These are phyloP conservation scores for Cryptotermes secundus DNA, from an alignment of 1,140 invertebrate genomes.

Conservation along the genomic window DNA sequence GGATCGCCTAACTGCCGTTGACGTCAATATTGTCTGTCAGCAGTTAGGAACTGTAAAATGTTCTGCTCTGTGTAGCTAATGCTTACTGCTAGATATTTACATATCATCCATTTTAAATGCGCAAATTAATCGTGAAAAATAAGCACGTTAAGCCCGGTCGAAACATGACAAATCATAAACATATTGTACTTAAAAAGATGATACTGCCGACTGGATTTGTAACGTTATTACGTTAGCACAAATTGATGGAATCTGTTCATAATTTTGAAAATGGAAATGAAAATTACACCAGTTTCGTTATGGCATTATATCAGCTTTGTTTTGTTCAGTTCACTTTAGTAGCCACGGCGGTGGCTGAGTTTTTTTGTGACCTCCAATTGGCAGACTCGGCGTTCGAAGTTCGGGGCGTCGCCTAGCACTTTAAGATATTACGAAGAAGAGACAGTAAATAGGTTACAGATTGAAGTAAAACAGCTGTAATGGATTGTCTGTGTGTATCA, in stretches of 20 bases:
- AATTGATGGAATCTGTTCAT: not conserved
- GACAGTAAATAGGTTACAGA: too few relatives aligned
- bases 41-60: not conserved
- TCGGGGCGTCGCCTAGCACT: too few relatives aligned
- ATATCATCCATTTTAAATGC: not conserved
- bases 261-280: not conserved
- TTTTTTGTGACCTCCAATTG: too few relatives aligned
- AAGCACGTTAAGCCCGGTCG: not conserved
- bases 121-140: not conserved
- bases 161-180: not conserved
- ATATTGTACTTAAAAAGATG: not conserved
- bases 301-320: not conserved
- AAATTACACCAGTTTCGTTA: not conserved
- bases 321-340: not conserved
- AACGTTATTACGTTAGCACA: not conserved
- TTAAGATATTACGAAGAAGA: too few relatives aligned
- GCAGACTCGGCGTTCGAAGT: too few relatives aligned
- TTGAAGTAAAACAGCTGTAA: too few relatives aligned
- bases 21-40: not conserved
- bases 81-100: not conserved
- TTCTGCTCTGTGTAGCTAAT: not conserved
- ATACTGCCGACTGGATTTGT: not conserved
- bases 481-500: too few relatives aligned
- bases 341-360: too few relatives aligned
- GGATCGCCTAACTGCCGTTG: not conserved